Percentiles rank a stretch among this genome's conserved stretches.
phyloP scores from a whole-genome alignment of 2,113 vertebrate genomes.

The Etia nguti region DNA sequence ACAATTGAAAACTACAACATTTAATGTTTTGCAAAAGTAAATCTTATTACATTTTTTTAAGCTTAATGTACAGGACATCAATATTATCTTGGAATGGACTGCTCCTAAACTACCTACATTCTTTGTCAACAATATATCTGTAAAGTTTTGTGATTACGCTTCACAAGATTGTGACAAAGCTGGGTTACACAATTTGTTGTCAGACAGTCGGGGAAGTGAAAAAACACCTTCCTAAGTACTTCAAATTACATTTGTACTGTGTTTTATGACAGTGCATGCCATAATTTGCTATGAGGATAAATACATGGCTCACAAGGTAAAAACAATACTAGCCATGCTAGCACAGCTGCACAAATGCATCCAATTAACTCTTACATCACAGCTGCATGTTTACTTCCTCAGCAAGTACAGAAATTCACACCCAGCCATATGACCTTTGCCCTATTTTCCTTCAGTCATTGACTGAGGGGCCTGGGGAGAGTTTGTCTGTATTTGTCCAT shows the following conservation, averaged over 20 bases:
- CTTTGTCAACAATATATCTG: neutral
- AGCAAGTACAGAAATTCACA: neutral
- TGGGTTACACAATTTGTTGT: neutral
- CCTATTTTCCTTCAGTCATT: slow-evolving; percentile 4
- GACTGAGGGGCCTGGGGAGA: neutral
- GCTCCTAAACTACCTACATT: neutral
- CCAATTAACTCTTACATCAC: neutral
- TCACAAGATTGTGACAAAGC: neutral
- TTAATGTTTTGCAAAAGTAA: neutral
- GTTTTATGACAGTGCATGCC: neutral
- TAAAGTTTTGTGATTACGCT: no score
- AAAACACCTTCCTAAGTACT: neutral
- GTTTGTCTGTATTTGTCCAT: neutral
- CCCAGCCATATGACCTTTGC: neutral
- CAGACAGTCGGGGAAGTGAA: no score
- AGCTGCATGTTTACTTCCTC: neutral
- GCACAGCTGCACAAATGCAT: neutral
- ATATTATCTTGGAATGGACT: neutral
- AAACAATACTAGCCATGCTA: neutral
- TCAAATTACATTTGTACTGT: neutral
- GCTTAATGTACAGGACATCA: neutral
- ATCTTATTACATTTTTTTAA: no score
- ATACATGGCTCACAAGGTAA: neutral
- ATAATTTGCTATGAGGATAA: neutral
- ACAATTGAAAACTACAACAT: neutral